A percentile compares a stretch with the other conserved stretches of the same genome.
These are phyloP conservation scores for Sinelater perroti DNA, from an alignment of 2,888 invertebrate genomes.

Conservation along the genomic window DNA sequence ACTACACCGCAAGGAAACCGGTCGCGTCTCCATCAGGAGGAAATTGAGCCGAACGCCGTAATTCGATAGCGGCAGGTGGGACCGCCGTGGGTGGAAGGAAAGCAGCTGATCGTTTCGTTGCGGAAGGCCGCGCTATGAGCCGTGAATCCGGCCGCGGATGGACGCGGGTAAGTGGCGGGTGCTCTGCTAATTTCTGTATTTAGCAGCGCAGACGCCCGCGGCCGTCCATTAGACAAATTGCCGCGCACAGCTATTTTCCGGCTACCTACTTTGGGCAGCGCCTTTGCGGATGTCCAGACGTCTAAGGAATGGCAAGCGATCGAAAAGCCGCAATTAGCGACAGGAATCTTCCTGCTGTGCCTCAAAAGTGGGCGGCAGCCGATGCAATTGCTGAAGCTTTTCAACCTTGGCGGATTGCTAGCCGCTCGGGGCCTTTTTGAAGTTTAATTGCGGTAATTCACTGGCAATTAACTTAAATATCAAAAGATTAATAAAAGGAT, in stretches of 20 bases:
- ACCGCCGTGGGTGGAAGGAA: constrained; percentile 30
- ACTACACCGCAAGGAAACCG: too few species aligned
- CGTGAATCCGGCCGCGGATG: constrained; percentile 42
- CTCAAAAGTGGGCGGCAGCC: too few species aligned
- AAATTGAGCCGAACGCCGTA: constrained; percentile 20
- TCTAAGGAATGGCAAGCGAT: too few species aligned
- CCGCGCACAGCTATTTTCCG: background rate
- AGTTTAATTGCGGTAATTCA: too few species aligned
- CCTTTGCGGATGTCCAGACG: too few species aligned
- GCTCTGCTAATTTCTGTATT: constrained; percentile 17
- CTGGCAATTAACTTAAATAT: too few species aligned
- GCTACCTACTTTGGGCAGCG: background rate
- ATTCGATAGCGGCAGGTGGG: constrained; percentile 30
- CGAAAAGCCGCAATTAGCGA: too few species aligned
- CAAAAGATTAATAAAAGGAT: too few species aligned
- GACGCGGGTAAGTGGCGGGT: constrained; percentile 2
- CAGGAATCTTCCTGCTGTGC: too few species aligned
- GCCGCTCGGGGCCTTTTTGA: too few species aligned
- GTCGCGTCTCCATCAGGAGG: constrained; percentile 9
- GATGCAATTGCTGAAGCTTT: too few species aligned
- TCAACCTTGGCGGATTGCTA: too few species aligned
- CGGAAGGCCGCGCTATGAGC: constrained; percentile 43
- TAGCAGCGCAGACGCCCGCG: constrained; percentile 4
- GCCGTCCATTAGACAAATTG: constrained; percentile 1
- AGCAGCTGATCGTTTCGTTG: constrained; percentile 34